Conservation (phyloP, 2,113 vertebrate genomes). For the Neoarius graeffei region DNA sequence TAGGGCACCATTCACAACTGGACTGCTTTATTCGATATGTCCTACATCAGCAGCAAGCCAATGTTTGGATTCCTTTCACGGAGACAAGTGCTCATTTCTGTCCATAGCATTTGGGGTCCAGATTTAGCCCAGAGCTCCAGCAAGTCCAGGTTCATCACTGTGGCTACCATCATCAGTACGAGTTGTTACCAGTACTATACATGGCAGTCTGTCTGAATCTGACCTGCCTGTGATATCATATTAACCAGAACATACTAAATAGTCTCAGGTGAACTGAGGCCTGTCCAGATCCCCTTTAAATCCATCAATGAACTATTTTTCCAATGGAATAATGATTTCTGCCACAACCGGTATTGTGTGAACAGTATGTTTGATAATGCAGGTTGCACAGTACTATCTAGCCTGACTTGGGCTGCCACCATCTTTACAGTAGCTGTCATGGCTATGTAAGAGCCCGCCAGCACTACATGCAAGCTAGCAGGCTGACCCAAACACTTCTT, state of each 20-base stretch:
- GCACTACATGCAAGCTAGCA: not conserved
- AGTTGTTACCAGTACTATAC: not conserved
- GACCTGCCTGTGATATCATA: not conserved
- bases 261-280: not conserved
- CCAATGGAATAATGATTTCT: too few species aligned
- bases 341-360: not conserved
- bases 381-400: not conserved
- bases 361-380: not conserved
- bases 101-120: not conserved
- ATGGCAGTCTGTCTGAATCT: not conserved
- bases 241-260: not conserved
- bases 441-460: not conserved
- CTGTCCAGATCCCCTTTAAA: not conserved
- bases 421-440: not conserved
- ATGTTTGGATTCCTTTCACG: not conserved
- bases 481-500: not conserved
- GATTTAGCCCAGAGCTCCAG: not conserved
- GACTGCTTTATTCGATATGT: not conserved
- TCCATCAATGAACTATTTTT: not conserved
- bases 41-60: not conserved
- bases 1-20: too few species aligned
- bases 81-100: not conserved
- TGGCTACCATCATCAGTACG: not conserved
- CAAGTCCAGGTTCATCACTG: not conserved
- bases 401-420: slow-evolving; percentile 2